A percentile compares a stretch with the other conserved stretches of the same genome.
Conservation (phyloP, 2,888 invertebrate species). For the Chesias legatella region DNA sequence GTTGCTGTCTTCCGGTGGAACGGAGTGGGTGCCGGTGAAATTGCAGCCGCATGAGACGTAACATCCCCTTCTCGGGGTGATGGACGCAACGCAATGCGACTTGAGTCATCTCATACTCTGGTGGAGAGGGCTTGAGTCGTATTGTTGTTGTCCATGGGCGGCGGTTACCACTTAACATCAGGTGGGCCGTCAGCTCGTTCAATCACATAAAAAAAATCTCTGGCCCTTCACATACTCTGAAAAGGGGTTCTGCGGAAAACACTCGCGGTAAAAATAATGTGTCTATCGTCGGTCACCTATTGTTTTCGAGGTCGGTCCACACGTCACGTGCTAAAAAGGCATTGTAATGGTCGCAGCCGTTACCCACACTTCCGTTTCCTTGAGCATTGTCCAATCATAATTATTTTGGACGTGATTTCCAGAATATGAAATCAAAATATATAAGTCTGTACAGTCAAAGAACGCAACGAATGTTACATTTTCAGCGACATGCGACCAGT, state of each 20-base stretch:
- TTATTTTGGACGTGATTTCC: conserved; percentile 16
- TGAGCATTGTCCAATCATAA: conserved; percentile 28
- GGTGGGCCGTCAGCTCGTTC: no score
- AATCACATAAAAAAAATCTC: no score
- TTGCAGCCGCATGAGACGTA: no score
- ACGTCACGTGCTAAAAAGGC: conserved; percentile 38
- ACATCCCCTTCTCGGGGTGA: no score
- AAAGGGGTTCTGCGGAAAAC: conserved; percentile 3
- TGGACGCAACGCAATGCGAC: no score
- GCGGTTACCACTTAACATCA: no score
- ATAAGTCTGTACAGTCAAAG: conserved; percentile 1
- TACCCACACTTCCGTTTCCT: conserved; percentile 55
- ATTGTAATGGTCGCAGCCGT: conserved; percentile 43
- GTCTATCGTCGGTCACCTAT: conserved; percentile 11
- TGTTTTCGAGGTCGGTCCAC: conserved; percentile 44
- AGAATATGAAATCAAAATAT: conserved; percentile 9
- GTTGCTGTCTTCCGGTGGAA: no score
- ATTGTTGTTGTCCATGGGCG: no score
- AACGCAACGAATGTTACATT: conserved; percentile 1
- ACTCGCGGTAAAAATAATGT: conserved; percentile 11
- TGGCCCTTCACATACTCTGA: neutral
- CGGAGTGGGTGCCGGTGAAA: no score
- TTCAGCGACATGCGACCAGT: no score
- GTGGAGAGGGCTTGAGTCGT: no score
- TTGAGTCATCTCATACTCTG: no score